phyloP scores from a whole-genome alignment of 2,797 vertebrate genomes.

The Bradypus variegatus region DNA sequence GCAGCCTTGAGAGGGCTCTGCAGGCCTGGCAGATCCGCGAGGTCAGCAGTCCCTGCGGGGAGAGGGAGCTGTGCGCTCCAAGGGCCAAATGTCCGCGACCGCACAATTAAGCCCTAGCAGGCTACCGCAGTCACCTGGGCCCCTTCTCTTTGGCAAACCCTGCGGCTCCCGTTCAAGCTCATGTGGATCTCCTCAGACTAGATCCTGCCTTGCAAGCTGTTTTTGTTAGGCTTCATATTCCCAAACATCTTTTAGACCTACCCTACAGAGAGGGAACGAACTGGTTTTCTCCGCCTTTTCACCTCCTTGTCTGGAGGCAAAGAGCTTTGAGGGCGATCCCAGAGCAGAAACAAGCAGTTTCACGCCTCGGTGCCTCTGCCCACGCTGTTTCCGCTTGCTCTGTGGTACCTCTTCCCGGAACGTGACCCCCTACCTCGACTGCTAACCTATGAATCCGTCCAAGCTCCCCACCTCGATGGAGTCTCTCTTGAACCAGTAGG shows the following conservation, averaged over 20 bases:
- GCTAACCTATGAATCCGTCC: neutral
- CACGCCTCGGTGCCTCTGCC: neutral
- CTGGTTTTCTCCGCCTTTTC: neutral
- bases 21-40: neutral
- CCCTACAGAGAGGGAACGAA: neutral
- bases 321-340: neutral
- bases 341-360: neutral
- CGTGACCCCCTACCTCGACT: neutral
- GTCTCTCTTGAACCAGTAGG: neutral
- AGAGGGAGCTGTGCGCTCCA: neutral
- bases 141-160: neutral
- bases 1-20: neutral
- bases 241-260: neutral
- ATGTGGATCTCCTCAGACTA: neutral
- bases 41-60: neutral
- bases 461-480: neutral
- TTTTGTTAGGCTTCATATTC: neutral
- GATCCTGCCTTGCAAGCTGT: neutral
- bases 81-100: neutral
- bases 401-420: fast-evolving
- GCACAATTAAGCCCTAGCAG: fast-evolving
- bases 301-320: neutral
- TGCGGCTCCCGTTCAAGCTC: neutral
- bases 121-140: fast-evolving
- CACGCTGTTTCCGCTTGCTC: neutral